Base-by-base conservation (phyloP, 2,797 vertebrate species). In the Sitta carolinensis region DNA sequence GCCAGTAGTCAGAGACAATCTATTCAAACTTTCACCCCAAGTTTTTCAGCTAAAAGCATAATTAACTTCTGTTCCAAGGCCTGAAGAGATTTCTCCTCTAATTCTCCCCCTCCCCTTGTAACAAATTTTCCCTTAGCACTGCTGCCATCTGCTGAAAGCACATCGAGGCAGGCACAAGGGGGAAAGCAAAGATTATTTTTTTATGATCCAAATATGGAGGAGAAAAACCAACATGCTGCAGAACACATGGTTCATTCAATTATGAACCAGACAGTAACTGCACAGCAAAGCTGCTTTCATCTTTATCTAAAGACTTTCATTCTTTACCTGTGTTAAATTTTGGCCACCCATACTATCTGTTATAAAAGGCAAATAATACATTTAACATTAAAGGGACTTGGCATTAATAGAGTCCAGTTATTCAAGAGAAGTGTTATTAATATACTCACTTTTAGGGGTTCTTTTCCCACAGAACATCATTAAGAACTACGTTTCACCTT, bases 81-180 rank as follows among this genome's bases (percentile, higher is more conserved):
- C 23, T 29, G 18, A 63, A 76, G 10, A 45, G 61, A 61, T 26
- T 26, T 58, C 25, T 66, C 11, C 58, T 73, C 29, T 42, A 27
- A 34, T 50, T 47, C 16, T 21, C 7, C 58, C 10, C 36, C 8
- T 30, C 8, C 9, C 11, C 12, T 51, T 4, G 3, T 15, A 25
- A n/a, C 38, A 32, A 13, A 34, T 38, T 36, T 74, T 58, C 51
- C 69, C 57, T 93, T 77, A 54, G 66, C 89, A 80, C 27, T 97
- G 96, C 96, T 95, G 96, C 97, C 96, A 97, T 48, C 97, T 97
- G 95, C 84, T 85, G 90, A 92, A 70, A 83, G 47, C 36, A 75
- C 40, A 34, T 9, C 0, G 2, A 72, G 14, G 11, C 48, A 75
- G 32, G 50, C 36, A 42, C 23, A 16, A 26, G 4, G 4, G 11